Evolutionary conservation across 2,113 vertebrate genomes (phyloP), one percentile per base, ranked within the genome.

Genomic region (Vanacampus margaritifer): DNA sequence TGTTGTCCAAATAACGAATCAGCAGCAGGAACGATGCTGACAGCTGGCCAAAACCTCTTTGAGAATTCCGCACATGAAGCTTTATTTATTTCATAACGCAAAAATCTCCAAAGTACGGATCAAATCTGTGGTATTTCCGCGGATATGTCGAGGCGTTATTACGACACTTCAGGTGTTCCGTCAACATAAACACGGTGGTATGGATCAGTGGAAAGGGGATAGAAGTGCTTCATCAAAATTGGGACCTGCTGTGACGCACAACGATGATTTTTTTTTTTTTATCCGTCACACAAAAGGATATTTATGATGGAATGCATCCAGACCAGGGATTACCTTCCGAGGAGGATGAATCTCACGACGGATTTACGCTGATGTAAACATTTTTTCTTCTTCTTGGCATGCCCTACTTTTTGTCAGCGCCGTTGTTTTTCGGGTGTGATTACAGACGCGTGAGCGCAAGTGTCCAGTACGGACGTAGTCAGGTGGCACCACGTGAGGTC

Each of bases 401-500:
- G 54, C 32, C 54, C 54, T 57, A 57, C 54, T 54, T 54, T n/a
- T 54, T 26, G 43, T 17, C 45, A 1, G 1, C 24, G 14, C 13
- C 17, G 7, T 17, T 5, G 41, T 13, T 32, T 21, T 41, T 46
- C 1, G 59, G 28, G 61, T 58, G 59, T 67, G 69, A 71, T 69
- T 57, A 54, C 23, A 63, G 76, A 43, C 1, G 57, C 58, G 73
- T 60, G 39, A 61, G 65, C 68, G 58, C 70, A 74, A 45, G 71
- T 73, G 68, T 76, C 68, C 53, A 71, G 74, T 50, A 71, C 36
- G 68, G 66, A 73, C 45, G 68, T 62, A 21, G 78, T 86, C 80
- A 84, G 82, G 78, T 75, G 80, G 74, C 72, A 64, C 78, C 82
- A 78, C 58, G 57, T 85, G 85, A 68, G 70, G 50, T 39, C 59